Percentiles rank a stretch among this genome's conserved stretches.
These are phyloP conservation scores for Caenorhabditis becei DNA, from an alignment of 2,888 invertebrate species.

Conservation along the genomic window DNA sequence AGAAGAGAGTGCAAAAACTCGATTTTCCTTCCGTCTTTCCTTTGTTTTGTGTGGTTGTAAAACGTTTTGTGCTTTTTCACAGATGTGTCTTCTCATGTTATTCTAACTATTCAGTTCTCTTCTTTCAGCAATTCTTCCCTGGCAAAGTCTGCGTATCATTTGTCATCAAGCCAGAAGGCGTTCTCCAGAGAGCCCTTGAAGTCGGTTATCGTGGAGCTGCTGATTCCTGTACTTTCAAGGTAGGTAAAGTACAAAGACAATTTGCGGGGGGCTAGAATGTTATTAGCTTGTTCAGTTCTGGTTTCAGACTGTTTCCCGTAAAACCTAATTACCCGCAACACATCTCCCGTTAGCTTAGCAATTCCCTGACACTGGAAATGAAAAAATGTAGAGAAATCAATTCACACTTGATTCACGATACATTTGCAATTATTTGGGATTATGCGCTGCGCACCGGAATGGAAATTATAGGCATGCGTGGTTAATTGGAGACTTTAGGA, in stretches of 20 bases:
- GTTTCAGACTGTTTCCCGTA: too few species aligned
- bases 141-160: slow-evolving; percentile 75
- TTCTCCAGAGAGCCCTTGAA: slow-evolving; percentile 96
- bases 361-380: neutral
- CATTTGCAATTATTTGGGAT: slow-evolving; percentile 32
- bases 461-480: slow-evolving; percentile 44
- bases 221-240: slow-evolving; percentile 78
- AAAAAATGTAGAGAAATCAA: neutral
- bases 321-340: too few species aligned
- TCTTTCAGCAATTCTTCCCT: slow-evolving; percentile 78
- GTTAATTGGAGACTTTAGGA: slow-evolving; percentile 33
- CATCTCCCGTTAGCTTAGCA: neutral
- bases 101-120: slow-evolving; percentile 41
- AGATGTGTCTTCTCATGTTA: slow-evolving; percentile 29
- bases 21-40: slow-evolving; percentile 12
- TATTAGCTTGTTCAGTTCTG: too few species aligned
- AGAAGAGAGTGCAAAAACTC: slow-evolving; percentile 49
- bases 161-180: slow-evolving; percentile 89
- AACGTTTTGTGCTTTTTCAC: slow-evolving; percentile 34
- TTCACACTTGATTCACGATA: too few species aligned
- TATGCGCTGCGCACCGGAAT: slow-evolving; percentile 44
- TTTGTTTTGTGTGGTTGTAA: slow-evolving; percentile 28
- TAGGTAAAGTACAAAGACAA: slow-evolving; percentile 32
- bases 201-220: slow-evolving; percentile 86
- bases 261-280: too few species aligned